These are phyloP conservation scores for Pristionchus japonicus DNA, from an alignment of 2,888 invertebrate genomes.

Conservation along the genomic window DNA sequence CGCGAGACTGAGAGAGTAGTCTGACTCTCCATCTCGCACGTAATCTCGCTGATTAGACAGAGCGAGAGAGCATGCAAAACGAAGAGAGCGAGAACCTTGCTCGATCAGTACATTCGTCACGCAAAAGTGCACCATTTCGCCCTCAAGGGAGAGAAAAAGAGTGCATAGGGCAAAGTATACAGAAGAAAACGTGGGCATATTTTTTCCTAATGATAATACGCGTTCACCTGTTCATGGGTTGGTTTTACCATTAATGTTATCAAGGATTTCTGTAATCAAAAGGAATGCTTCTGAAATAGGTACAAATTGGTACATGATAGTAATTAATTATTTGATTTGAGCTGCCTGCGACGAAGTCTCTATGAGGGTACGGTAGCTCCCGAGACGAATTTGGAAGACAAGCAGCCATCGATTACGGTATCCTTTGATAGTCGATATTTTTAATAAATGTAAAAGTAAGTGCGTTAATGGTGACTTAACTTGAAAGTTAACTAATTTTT, in stretches of 20 bases:
- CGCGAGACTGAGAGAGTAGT: background rate
- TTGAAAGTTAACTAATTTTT: too few relatives aligned
- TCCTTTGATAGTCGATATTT: background rate
- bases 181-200: background rate
- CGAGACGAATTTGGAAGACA: background rate
- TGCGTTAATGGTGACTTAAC: too few relatives aligned
- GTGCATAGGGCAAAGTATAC: background rate
- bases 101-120: background rate
- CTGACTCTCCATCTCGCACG: background rate
- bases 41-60: background rate
- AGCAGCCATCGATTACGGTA: background rate
- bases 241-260: too few relatives aligned
- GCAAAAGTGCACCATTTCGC: background rate
- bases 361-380: background rate
- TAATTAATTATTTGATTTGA: background rate
- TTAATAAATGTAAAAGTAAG: too few relatives aligned
- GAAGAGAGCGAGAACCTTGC: background rate
- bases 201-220: too few relatives aligned
- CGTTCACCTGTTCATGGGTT: too few relatives aligned
- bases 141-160: background rate
- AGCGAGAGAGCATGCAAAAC: background rate
- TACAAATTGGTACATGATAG: too few relatives aligned
- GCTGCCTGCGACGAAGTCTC: background rate
- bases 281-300: background rate
- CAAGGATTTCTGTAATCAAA: too few relatives aligned